Base-by-base conservation (phyloP, 2,113 vertebrate genomes). In the Pedionomus torquatus region DNA sequence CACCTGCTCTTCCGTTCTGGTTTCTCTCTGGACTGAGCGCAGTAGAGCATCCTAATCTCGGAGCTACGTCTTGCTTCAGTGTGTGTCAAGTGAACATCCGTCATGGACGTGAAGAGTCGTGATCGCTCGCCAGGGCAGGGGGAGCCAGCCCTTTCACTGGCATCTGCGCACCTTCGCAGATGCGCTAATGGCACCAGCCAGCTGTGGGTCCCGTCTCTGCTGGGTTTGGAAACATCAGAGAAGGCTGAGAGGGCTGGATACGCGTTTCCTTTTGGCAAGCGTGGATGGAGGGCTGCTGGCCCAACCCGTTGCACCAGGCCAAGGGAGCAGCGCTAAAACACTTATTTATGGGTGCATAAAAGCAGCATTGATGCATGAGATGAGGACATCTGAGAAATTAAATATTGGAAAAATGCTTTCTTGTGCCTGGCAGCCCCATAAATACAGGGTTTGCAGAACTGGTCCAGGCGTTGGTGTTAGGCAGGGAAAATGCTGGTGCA, bases 331-430 rank as follows among this genome's bases (percentile, higher is more conserved):
- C 2, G 1, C 60, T 55, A 12, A 12, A 54, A 30, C 2, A 1
- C 35, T 77, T 65, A 31, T 77, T 89, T 87, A n/a, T 52, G 35
- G 78, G 12, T 39, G 60, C 51, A 39, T 66, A 63, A 93, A 91
- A 83, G 88, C 63, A 26, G 63, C 43, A 18, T 48, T 17, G 76
- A 57, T 7, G 18, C 78, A 54, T 13, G 33, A 69, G 54, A 60
- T n/a, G 82, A 83, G 52, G 74, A 49, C 54, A 48, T 33, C 74
- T 63, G 61, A 89, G 90, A 58, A 74, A 81, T 70, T 82, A 78
- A 75, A 90, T 69, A 85, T 70, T 48, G 79, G 70, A 49, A 74
- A 88, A 94, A 77, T 21, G 77, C 83, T 93, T 80, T 54, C 57
- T 72, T 52, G 49, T 48, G 72, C 83, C 39, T 72, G 85, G 72